Evolutionary conservation across 2,888 invertebrate genomes (phyloP), one percentile per base, ranked within the genome.

Genomic region (Serripes groenlandicus): DNA sequence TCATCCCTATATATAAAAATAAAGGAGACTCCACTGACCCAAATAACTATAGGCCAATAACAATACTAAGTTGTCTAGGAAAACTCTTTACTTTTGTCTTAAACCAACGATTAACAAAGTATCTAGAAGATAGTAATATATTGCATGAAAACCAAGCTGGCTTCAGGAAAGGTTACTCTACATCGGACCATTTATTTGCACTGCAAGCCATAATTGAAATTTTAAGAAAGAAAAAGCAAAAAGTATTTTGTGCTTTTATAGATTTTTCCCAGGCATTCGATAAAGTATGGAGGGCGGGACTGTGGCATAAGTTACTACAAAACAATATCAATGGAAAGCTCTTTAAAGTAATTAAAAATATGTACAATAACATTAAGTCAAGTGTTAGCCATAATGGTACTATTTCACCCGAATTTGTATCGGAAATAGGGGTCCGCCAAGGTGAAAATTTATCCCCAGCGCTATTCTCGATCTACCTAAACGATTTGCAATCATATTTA

Each of bases 1-100:
- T 62, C 21, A 62, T 62, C 30, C 62, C 62, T 30, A 28, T 62
- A 30, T 62, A 62, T 62, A 62, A 62, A 62, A 62, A 62, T 30
- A 62, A 62, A 62, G 62, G 62, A 18, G 30, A 62, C 30, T 15
- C 62, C 23, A 28, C 30, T 28, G n/a, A n/a, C n/a, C n/a, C n/a
- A n/a, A n/a, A n/a, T n/a, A n/a, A n/a, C n/a, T n/a, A n/a, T n/a
- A n/a, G 62, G 21, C 62, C 62, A 23, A 62, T 62, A 62, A 62
- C 30, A 23, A 23, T 62, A 3, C 62, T 62, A 7, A 62, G 62
- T 30, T 62, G 62, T 62, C 62, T 62, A 21, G 62, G 62, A 9
- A 62, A 62, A 62, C 62, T 62, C 30, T 62, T 62, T 62, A 62
- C 62, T 62, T 23, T 30, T 62, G 30, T 62, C 18, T 30, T 62